Evolutionary conservation across 2,888 invertebrate species (phyloP).

Genomic region (Xestoiulus laeticollis): DNA sequence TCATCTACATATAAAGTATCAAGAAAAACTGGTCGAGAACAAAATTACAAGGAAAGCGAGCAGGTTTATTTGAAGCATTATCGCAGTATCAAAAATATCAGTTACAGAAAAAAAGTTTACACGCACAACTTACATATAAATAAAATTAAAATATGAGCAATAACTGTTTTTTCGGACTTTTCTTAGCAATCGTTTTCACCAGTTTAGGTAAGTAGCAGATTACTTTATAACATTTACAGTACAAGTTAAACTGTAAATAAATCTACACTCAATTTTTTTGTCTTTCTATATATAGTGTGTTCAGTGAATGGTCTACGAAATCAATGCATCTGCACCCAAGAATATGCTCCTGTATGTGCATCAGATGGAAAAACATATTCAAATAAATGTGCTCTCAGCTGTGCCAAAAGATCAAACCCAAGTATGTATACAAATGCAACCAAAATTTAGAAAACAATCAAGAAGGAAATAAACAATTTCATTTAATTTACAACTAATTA

Average conservation of each 20-base stretch:
- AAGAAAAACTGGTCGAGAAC: not conserved
- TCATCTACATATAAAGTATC: not conserved
- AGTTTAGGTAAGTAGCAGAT: not conserved
- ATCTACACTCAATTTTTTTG: not conserved
- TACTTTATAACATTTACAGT: not conserved
- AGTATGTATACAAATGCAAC: not conserved
- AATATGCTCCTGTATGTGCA: not conserved
- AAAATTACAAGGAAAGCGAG: not conserved
- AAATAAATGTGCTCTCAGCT: not conserved
- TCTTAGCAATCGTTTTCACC: not conserved
- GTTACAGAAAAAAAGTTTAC: not conserved
- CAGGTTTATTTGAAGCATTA: not conserved
- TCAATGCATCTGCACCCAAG: not conserved
- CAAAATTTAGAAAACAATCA: no score
- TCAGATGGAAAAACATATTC: not conserved
- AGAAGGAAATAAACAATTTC: no score
- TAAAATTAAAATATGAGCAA: not conserved
- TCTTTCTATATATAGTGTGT: conserved; percentile 2
- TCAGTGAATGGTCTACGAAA: not conserved
- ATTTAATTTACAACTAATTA: no score
- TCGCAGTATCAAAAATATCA: not conserved
- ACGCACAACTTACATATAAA: not conserved
- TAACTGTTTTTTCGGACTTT: not conserved
- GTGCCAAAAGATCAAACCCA: not conserved
- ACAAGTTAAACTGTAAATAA: no score